These are phyloP conservation scores for Blastobasis lacticolella DNA, from an alignment of 2,888 invertebrate species.

Conservation along the genomic window DNA sequence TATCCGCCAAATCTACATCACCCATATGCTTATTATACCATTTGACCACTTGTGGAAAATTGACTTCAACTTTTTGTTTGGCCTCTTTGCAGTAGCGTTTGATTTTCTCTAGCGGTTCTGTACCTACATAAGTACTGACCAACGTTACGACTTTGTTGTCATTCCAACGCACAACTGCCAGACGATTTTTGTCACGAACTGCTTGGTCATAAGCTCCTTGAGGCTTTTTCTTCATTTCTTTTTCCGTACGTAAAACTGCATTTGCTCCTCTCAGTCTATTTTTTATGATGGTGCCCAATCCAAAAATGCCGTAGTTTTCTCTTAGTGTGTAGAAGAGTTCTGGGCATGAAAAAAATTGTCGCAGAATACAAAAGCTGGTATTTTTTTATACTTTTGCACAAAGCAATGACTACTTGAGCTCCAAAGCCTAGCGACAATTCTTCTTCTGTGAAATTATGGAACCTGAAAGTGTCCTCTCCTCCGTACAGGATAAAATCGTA, in stretches of 20 bases:
- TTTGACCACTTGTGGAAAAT: constrained; percentile 28
- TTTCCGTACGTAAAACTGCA: constrained; percentile 13
- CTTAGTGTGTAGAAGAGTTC: constrained; percentile 17
- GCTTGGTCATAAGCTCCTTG: constrained; percentile 16
- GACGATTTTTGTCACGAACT: constrained; percentile 15
- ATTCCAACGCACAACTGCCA: constrained; percentile 24
- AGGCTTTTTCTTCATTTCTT: constrained; percentile 18
- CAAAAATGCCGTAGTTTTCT: constrained; percentile 22
- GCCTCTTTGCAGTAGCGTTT: constrained; percentile 23
- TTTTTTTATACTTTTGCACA: constrained; percentile 14
- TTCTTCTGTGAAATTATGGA: constrained; percentile 17
- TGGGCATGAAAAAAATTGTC: constrained; percentile 8
- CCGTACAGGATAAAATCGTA: constrained; percentile 34
- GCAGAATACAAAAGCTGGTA: constrained; percentile 2
- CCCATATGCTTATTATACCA: constrained; percentile 35
- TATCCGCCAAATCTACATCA: constrained; percentile 28
- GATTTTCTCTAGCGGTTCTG: constrained; percentile 21
- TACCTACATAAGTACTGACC: constrained; percentile 23
- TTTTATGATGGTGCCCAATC: constrained; percentile 17
- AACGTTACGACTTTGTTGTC: constrained; percentile 29
- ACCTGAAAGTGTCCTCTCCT: constrained; percentile 26
- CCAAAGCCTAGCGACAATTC: constrained; percentile 24
- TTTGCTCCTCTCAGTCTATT: constrained; percentile 21
- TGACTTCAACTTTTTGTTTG: constrained; percentile 21
- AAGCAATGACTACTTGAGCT: constrained; percentile 24